Evolutionary conservation across 1,140 invertebrate genomes (phyloP), one percentile per base, ranked within the genome.

Genomic region (Nixonia krombeini): DNA sequence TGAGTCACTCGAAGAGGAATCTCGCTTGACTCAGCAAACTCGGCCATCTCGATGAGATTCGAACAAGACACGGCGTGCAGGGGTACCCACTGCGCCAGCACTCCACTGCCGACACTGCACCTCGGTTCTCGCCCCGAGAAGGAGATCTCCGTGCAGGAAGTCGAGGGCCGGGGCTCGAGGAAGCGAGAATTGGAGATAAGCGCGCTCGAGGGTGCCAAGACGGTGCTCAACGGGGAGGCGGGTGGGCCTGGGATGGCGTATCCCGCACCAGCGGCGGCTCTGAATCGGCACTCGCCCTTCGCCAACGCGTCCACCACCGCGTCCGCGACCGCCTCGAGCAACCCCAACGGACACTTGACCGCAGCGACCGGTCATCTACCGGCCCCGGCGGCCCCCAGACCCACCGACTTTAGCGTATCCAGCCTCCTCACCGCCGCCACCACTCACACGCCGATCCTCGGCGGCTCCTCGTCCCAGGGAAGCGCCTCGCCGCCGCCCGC

Each of bases 371-470:
- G n/a, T n/a, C 82, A 80, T 44, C 41, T 89, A 83, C 83, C 89
- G 82, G 77, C 90, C 84, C 84, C 86, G 50, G 83, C 79, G 46
- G 81, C 83, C 88, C 88, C 91, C 77, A 87, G 93, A 82, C 93
- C 94, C 82, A 94, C 94, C 75, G 95, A 96, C 88, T 96, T 96
- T 87, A 94, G 93, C 87, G 93, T 96, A 69, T 94, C 92, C 72
- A 94, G 93, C 76, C 87, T 96, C 82, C 88, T 96, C 75, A 94
- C 94, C 71, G 89, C 89, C 38, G 88, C 87, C 57, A 86, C 76
- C 64, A 86, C 68, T 21, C 78, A 77, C 61, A 76, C 76, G 62
- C 72, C 75, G 12, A 68, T 74, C 58, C 56, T 73, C 50, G 79
- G 44, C 13, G 44, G 77, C 71, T 82, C 81, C 8, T 79, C 80